These are phyloP conservation scores for Troides oblongomaculatus DNA, from an alignment of 2,888 invertebrate genomes.

Conservation along the genomic window DNA sequence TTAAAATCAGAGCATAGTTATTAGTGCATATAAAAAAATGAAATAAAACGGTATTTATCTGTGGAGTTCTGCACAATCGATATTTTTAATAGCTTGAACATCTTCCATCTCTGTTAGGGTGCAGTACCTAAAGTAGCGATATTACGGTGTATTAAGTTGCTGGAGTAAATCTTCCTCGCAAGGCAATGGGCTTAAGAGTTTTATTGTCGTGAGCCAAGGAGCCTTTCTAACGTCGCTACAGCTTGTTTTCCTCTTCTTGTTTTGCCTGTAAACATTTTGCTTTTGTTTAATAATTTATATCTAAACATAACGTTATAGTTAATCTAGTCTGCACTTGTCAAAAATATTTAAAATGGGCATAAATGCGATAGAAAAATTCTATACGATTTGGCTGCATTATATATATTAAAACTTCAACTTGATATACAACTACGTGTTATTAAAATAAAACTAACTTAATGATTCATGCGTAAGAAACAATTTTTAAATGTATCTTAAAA, in stretches of 20 bases:
- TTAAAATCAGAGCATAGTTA: too few relatives aligned
- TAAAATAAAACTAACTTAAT: too few relatives aligned
- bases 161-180: constrained; percentile 73
- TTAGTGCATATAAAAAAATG: too few relatives aligned
- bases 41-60: too few relatives aligned
- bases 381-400: too few relatives aligned
- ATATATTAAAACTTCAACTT: too few relatives aligned
- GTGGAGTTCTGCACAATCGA: neutral
- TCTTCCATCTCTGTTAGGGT: constrained; percentile 3
- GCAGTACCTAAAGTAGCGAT: constrained; percentile 47
- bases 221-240: constrained; percentile 38
- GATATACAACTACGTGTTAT: too few relatives aligned
- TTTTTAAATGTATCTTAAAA: too few relatives aligned
- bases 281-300: constrained; percentile 30
- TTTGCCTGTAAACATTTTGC: constrained; percentile 35
- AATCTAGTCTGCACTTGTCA: neutral
- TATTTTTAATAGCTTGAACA: constrained; percentile 9
- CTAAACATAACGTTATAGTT: neutral
- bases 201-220: constrained; percentile 64
- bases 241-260: constrained; percentile 34
- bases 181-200: constrained; percentile 75
- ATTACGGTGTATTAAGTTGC: constrained; percentile 73
- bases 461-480: too few relatives aligned
- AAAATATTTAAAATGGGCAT: too few relatives aligned
- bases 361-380: too few relatives aligned